A percentile compares a stretch with the other conserved stretches of the same genome.
Evolutionary conservation across 2,113 vertebrate species (phyloP).

Genomic region (Rhizomys pruinosus): DNA sequence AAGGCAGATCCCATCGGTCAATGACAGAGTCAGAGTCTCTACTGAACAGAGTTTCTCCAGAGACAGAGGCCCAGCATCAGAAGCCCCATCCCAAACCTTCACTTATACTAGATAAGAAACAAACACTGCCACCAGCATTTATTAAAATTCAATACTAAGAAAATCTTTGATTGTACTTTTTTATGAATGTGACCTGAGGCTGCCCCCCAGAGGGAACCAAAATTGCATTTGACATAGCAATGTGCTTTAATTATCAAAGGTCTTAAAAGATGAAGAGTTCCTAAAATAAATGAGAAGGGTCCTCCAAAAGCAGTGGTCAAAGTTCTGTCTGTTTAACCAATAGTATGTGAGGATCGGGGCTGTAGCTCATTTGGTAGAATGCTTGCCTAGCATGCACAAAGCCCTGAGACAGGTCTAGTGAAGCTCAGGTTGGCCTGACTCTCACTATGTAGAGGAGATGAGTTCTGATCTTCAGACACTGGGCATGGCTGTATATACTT

Average conservation of each 20-base stretch:
- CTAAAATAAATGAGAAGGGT: conserved; percentile 26
- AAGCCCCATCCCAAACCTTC: conserved; percentile 65
- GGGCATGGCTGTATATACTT: background rate
- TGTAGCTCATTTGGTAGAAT: background rate
- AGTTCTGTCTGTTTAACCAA: conserved; percentile 19
- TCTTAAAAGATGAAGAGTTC: conserved; percentile 40
- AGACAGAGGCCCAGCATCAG: conserved; percentile 69
- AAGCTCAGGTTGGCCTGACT: no score
- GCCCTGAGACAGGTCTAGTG: no score
- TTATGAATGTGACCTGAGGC: conserved; percentile 76
- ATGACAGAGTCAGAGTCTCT: background rate
- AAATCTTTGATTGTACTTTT: conserved; percentile 71
- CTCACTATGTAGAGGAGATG: no score
- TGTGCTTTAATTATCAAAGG: conserved; percentile 48
- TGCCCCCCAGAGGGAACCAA: conserved; percentile 61
- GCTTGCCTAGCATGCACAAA: background rate
- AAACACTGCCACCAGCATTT: conserved; percentile 62
- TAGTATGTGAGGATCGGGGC: background rate
- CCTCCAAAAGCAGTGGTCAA: conserved; percentile 49
- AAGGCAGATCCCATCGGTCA: background rate
- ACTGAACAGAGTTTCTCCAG: background rate
- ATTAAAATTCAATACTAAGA: conserved; percentile 78
- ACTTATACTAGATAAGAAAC: conserved; percentile 70
- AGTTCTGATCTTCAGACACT: no score
- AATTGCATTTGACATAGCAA: conserved; percentile 50